Percentiles rank a stretch among this genome's conserved stretches.
Conservation (phyloP, 2,888 invertebrate genomes). For the Acanthosepion lycidas region DNA sequence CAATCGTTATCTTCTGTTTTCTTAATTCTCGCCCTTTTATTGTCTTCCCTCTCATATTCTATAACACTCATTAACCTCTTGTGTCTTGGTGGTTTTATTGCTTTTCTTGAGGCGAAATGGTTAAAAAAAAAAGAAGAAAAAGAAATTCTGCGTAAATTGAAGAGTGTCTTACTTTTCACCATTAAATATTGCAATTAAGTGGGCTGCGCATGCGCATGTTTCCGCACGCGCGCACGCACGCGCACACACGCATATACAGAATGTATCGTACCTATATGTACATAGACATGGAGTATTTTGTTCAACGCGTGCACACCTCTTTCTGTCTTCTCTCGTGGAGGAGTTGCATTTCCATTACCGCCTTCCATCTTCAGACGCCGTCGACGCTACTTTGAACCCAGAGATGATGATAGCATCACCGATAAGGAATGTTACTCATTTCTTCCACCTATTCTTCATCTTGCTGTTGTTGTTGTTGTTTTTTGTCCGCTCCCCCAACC, state of each 20-base stretch:
- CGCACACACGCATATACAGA: constrained; percentile 47
- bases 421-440: background rate
- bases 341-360: background rate
- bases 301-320: background rate
- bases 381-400: background rate
- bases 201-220: too few relatives aligned
- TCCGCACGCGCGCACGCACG: constrained; percentile 3
- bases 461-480: background rate
- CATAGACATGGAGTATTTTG: background rate
- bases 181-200: too few relatives aligned
- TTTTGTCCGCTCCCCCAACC: background rate
- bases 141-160: too few relatives aligned
- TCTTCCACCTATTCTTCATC: background rate
- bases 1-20: too few relatives aligned
- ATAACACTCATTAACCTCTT: too few relatives aligned
- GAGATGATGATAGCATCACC: background rate
- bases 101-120: too few relatives aligned
- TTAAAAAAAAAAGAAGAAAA: too few relatives aligned
- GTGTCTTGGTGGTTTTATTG: too few relatives aligned
- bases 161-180: too few relatives aligned
- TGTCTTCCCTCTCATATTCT: too few relatives aligned
- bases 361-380: background rate
- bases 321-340: background rate
- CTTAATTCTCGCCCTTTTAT: too few relatives aligned
- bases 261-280: background rate